Evolutionary conservation across 2,888 invertebrate genomes (phyloP), one percentile per base, ranked within the genome.

Genomic region (Nymphalis polychloros): DNA sequence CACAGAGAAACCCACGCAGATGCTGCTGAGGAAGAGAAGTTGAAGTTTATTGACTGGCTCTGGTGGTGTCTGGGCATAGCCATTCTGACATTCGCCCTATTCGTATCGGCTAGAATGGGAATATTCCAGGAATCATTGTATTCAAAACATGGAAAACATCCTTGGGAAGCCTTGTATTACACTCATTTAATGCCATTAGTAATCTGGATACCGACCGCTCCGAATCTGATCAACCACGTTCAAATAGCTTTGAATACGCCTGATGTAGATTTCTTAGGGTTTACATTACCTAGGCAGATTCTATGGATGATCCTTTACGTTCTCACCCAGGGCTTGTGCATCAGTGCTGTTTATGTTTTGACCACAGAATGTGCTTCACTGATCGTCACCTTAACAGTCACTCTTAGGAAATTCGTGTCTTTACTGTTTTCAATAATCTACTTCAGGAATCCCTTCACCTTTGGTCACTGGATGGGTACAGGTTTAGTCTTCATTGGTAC

Each of bases 21-120:
- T 19, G 89, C 89, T 0, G 84, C 80, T 0, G 90, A 90, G 71
- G 90, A 92, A 74, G 92, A 84, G 63, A 84, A 81, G 55, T 72
- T 89, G 2, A 85, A 88, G 75, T 92, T 88, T 74, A 92, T 90
- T 52, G 91, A 89, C 63, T 92, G 93, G 85, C 92, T 94, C 8
- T 94, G 94, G 94, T 94, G 94, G 94, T 91, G 93, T 66, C 75
- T 92, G 0, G 97, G 98, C 4, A 97, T 99, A 63, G 87, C 93
- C 0, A 94, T 99, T 74, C 88, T 99, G 55, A 97, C 97, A 0
- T 93, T 97, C 67, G 98, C 98, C 0, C 90, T 99, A 64, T 96
- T 99, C 77, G 93, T 98, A 68, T 98, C 99, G 0, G 98, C 99
- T 0, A 94, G 97, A 77, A 97, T 99, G 98, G 99, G 99, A 2